A percentile compares a stretch with the other conserved stretches of the same genome.
Evolutionary conservation across 1,140 invertebrate species (phyloP).

Genomic region (Brachionus rotundiformis): DNA sequence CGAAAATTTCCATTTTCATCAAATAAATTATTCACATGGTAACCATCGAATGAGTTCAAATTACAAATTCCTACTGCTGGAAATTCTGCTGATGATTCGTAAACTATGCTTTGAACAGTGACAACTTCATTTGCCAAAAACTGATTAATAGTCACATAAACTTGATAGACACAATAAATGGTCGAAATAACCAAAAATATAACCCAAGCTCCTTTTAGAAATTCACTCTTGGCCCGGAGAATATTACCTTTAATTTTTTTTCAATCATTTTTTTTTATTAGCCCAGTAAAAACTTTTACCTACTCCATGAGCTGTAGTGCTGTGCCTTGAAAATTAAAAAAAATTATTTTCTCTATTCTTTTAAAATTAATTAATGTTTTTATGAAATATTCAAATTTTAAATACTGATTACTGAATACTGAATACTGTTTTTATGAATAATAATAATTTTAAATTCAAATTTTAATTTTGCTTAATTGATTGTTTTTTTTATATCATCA

Average conservation of each 20-base stretch:
- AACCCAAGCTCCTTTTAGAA: not conserved
- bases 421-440: too few species aligned
- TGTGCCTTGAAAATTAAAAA: not conserved
- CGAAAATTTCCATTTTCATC: conserved; percentile 1
- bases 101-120: not conserved
- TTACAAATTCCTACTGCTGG: not conserved
- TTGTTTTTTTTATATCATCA: too few species aligned
- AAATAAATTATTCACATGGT: conserved; percentile 19
- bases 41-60: conserved; percentile 1
- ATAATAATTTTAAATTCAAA: too few species aligned
- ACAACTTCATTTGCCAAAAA: not conserved
- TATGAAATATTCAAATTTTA: too few species aligned
- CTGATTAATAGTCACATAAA: not conserved
- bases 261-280: not conserved
- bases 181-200: not conserved
- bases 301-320: not conserved
- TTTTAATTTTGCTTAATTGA: too few species aligned
- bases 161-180: conserved; percentile 15
- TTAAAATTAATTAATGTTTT: too few species aligned
- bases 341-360: too few species aligned
- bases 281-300: not conserved
- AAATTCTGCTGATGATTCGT: conserved; percentile 22
- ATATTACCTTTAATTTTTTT: not conserved
- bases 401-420: too few species aligned
- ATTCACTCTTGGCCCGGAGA: not conserved